These are phyloP conservation scores for Schizothorax lantsangensis DNA, from an alignment of 2,797 vertebrate species.

Conservation along the genomic window DNA sequence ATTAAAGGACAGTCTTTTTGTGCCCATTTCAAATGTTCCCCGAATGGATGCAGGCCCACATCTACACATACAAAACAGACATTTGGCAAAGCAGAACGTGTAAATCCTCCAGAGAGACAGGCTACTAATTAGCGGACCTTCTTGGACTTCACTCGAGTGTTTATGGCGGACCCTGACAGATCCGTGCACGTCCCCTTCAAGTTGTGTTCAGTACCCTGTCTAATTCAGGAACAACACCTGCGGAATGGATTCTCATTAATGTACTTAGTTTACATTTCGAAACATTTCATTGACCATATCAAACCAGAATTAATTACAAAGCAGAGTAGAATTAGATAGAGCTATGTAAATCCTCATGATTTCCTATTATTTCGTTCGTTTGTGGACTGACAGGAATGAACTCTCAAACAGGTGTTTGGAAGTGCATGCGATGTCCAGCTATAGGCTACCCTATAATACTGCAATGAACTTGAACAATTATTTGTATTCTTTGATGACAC, in stretches of 20 bases:
- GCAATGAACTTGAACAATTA: not conserved
- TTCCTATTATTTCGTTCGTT: constrained; percentile 5
- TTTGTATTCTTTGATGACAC: not conserved
- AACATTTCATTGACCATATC: not conserved
- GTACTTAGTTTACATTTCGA: not conserved
- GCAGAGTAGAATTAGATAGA: not conserved
- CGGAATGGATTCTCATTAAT: not conserved
- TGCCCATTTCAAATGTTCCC: constrained; percentile 15
- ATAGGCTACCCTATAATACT: not conserved
- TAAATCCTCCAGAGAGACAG: constrained; percentile 56
- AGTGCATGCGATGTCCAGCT: not conserved
- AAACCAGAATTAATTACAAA: not conserved
- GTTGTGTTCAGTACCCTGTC: constrained; percentile 18
- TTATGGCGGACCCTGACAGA: constrained; percentile 39
- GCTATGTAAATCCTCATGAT: not conserved
- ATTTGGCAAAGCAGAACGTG: constrained; percentile 56
- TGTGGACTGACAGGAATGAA: not conserved
- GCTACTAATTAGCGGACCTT: constrained; percentile 61
- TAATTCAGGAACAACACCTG: constrained; percentile 23
- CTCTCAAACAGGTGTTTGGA: constrained; percentile 13
- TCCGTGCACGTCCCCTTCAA: constrained; percentile 23
- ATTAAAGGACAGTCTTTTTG: not conserved
- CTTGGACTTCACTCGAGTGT: constrained; percentile 49
- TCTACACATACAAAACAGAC: constrained; percentile 44
- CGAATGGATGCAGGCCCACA: constrained; percentile 31